These are phyloP conservation scores for Dicrurus megarhynchus DNA, from an alignment of 2,113 vertebrate species.

Conservation along the genomic window DNA sequence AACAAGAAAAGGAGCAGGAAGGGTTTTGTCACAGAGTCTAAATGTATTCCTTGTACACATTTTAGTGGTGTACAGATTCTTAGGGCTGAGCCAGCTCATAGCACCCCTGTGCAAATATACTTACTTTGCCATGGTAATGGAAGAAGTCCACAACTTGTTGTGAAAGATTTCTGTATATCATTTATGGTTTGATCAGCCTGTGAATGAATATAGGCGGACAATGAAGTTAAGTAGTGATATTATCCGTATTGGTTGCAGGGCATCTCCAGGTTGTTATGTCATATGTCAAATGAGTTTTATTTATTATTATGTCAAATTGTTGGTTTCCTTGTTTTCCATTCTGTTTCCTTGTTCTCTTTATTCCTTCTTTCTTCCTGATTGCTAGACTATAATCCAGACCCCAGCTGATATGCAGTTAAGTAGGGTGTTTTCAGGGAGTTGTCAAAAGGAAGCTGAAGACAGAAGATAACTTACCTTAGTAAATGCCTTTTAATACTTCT, in stretches of 20 bases:
- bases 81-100: neutral
- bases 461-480: neutral
- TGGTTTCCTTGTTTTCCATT: neutral
- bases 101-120: neutral
- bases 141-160: neutral
- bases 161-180: neutral
- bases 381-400: neutral
- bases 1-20: neutral
- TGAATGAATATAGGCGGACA: neutral
- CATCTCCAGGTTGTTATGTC: neutral
- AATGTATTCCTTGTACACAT: neutral
- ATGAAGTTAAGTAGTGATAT: neutral
- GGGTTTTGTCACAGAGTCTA: neutral
- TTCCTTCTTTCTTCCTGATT: neutral
- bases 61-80: neutral
- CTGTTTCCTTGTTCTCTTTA: neutral
- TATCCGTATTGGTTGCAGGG: neutral
- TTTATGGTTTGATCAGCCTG: neutral
- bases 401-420: neutral
- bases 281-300: neutral
- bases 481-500: neutral
- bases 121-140: neutral
- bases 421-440: neutral
- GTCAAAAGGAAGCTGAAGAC: neutral
- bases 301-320: neutral